These are phyloP conservation scores for Lepidochrysops patricia DNA, from an alignment of 2,888 invertebrate species.

Conservation along the genomic window DNA sequence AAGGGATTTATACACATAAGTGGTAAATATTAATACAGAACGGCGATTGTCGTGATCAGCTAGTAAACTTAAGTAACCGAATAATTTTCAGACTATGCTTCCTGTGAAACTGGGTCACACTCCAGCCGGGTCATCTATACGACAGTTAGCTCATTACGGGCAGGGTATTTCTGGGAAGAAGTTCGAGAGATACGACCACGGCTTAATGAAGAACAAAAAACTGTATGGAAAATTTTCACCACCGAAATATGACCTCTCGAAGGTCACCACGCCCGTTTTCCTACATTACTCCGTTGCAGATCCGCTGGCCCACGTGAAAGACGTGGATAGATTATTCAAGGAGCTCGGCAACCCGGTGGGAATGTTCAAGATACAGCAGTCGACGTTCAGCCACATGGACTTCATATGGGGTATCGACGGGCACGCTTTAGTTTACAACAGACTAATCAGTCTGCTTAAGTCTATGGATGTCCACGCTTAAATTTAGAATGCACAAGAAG, in stretches of 20 bases:
- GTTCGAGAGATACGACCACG: conserved; percentile 77
- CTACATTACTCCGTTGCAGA: conserved; percentile 79
- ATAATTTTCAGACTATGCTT: conserved; percentile 74
- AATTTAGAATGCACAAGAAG: too few relatives aligned
- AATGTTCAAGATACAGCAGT: conserved; percentile 70
- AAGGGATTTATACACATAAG: too few relatives aligned
- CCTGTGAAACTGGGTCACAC: conserved; percentile 79
- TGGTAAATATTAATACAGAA: too few relatives aligned
- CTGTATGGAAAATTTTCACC: conserved; percentile 70
- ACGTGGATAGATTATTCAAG: conserved; percentile 70
- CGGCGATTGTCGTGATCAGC: too few relatives aligned
- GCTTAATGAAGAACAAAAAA: conserved; percentile 61
- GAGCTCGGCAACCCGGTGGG: conserved; percentile 71
- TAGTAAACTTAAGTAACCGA: too few relatives aligned
- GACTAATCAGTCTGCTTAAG: conserved; percentile 69
- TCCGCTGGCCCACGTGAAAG: conserved; percentile 73
- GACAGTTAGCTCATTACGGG: conserved; percentile 81
- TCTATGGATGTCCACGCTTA: conserved; percentile 33
- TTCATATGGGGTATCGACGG: conserved; percentile 81
- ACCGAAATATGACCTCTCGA: conserved; percentile 74
- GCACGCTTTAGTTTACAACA: conserved; percentile 72
- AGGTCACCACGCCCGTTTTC: conserved; percentile 75
- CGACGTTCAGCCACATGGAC: conserved; percentile 80
- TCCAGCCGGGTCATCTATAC: conserved; percentile 81
- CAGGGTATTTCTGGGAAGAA: conserved; percentile 74